Conservation (phyloP, 2,797 vertebrate species). For the Morus bassanus region DNA sequence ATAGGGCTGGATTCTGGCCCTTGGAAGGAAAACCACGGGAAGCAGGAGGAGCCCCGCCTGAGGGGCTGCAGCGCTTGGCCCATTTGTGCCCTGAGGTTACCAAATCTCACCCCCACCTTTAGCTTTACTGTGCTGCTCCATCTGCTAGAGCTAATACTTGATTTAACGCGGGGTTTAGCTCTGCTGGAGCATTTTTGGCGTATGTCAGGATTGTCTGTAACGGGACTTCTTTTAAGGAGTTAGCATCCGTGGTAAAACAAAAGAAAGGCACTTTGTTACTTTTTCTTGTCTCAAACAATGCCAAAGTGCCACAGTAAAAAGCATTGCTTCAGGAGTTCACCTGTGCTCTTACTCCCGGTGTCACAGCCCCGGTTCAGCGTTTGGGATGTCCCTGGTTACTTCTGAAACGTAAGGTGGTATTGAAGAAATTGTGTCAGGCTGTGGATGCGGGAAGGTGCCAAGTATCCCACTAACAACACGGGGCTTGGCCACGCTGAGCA, state of each 20-base stretch:
- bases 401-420: not conserved
- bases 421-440: not conserved
- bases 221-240: not conserved
- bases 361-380: not conserved
- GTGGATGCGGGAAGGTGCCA: accelerated
- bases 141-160: not conserved
- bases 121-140: not conserved
- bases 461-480: not conserved
- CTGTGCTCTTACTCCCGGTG: not conserved
- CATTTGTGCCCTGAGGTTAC: not conserved
- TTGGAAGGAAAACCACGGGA: not conserved
- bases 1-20: constrained; percentile 31
- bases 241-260: not conserved
- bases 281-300: not conserved
- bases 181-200: not conserved
- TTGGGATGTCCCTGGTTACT: not conserved
- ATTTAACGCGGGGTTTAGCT: not conserved
- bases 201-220: not conserved
- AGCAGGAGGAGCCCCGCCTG: not conserved
- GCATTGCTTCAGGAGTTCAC: not conserved
- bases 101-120: not conserved
- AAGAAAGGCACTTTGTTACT: not conserved
- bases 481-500: accelerated
- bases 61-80: not conserved
- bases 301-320: not conserved